A percentile compares a stretch with the other conserved stretches of the same genome.
Evolutionary conservation across 2,797 vertebrate genomes (phyloP).

Genomic region (Pangasius djambal): DNA sequence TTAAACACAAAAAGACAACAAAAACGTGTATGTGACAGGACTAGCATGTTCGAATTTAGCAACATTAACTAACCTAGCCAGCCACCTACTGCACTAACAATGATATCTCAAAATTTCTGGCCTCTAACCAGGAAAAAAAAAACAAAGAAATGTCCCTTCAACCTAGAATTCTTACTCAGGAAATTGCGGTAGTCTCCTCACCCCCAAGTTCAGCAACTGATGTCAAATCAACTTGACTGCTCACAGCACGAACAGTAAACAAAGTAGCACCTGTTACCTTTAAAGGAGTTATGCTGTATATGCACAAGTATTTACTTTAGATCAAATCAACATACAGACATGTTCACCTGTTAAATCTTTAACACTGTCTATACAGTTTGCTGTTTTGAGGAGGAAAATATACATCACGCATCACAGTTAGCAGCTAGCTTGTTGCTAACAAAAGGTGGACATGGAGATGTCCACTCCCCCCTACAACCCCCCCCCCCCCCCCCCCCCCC

Average conservation of each 20-base stretch:
- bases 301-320: background rate
- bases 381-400: background rate
- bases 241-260: background rate
- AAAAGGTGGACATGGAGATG: background rate
- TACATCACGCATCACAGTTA: background rate
- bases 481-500: too few species aligned
- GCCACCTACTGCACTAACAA: background rate
- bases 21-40: background rate
- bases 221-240: background rate
- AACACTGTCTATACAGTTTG: background rate
- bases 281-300: background rate
- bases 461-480: too few species aligned
- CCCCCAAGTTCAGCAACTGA: background rate
- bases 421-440: background rate
- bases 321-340: background rate
- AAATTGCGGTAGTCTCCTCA: background rate
- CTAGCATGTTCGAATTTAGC: background rate
- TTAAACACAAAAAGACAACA: background rate
- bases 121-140: background rate
- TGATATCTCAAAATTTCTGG: background rate
- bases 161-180: background rate
- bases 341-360: background rate
- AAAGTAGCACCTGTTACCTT: background rate
- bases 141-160: background rate
- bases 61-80: background rate